Evolutionary conservation across 2,797 vertebrate species (phyloP).

Genomic region (Neopelma chrysocephalum): DNA sequence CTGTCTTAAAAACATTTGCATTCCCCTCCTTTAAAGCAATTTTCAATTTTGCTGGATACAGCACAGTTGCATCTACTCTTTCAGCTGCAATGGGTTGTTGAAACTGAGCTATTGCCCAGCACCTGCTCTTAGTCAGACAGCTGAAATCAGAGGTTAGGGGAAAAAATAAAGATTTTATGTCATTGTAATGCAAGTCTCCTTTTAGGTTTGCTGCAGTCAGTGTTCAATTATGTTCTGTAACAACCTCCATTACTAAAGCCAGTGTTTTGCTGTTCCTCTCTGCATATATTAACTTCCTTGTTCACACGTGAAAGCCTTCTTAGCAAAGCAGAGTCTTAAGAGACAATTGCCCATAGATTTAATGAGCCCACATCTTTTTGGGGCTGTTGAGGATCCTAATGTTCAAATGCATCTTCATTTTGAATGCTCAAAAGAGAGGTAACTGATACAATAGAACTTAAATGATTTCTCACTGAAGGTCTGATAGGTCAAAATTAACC

Average conservation of each 20-base stretch:
- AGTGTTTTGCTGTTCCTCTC: slow-evolving; percentile 40
- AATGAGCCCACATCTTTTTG: background rate
- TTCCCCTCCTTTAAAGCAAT: slow-evolving; percentile 39
- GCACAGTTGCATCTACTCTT: slow-evolving; percentile 52
- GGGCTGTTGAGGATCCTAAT: background rate
- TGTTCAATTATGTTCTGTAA: slow-evolving; percentile 61
- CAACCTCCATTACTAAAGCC: slow-evolving; percentile 51
- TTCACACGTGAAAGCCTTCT: background rate
- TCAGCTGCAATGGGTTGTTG: slow-evolving; percentile 61
- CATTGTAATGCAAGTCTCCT: slow-evolving; percentile 70
- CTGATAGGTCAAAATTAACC: slow-evolving; percentile 27
- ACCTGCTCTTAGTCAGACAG: slow-evolving; percentile 68
- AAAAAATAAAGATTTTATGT: slow-evolving; percentile 66
- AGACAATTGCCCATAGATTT: slow-evolving; percentile 27
- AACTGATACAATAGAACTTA: slow-evolving; percentile 8
- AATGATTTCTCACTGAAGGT: background rate
- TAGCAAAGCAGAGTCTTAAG: slow-evolving; percentile 15
- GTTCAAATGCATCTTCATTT: slow-evolving; percentile 11
- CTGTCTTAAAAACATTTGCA: slow-evolving; percentile 53
- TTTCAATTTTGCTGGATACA: slow-evolving; percentile 58
- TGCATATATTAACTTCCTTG: slow-evolving; percentile 51
- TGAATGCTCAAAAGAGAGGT: background rate
- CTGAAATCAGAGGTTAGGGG: slow-evolving; percentile 62
- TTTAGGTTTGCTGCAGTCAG: slow-evolving; percentile 69
- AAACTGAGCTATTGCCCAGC: slow-evolving; percentile 62